Base-by-base conservation (phyloP, 2,797 vertebrate genomes). In the Pantherophis vulpinus region DNA sequence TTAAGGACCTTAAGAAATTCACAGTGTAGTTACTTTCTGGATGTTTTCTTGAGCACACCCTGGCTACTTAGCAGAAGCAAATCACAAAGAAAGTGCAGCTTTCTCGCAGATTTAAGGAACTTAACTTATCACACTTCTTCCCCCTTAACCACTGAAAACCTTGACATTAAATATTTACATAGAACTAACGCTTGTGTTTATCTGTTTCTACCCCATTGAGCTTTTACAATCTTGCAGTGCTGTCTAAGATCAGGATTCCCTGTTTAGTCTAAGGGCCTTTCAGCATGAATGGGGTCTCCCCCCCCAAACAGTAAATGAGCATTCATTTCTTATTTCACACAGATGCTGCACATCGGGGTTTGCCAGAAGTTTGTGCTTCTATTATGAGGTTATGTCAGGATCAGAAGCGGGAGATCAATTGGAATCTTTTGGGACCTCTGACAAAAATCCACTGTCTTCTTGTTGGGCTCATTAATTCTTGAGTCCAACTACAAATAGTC, bases 201-300 rank as follows among this genome's bases (percentile, higher is more conserved):
- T 27, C 58, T 74, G 79, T 91, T 96, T 90, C 20, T 0, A 0
- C 70, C 88, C 54, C 92, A 88, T 32, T 58, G 74, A 87, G 93
- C 47, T 88, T 93, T 93, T 93, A 56, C 83, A 83, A 91, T 54
- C n/a, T 56, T 86, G 29, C 32, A 8, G 56, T 91, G 42, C 91
- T 89, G 51, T 94, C 93, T 95, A 94, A 93, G 96, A 93, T 87
- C 63, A 94, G 93, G 54, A 93, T 87, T 79, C 42, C 42, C 87
- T 95, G 93, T 96, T 95, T 95, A 95, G 95, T 89, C 94, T 93
- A 56, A 0, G 0, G 93, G 96, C 87, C 93, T 89, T 93, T 91
- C 47, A 89, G 70, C 87, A 66, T 93, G 87, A 91, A 91, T 11
- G 13, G 16, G 27, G n/a, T 18, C 60, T 1, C 2, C 10, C 23